Evolutionary conservation across 2,888 invertebrate genomes (phyloP).

Genomic region (Listrodromus nycthemerus): DNA sequence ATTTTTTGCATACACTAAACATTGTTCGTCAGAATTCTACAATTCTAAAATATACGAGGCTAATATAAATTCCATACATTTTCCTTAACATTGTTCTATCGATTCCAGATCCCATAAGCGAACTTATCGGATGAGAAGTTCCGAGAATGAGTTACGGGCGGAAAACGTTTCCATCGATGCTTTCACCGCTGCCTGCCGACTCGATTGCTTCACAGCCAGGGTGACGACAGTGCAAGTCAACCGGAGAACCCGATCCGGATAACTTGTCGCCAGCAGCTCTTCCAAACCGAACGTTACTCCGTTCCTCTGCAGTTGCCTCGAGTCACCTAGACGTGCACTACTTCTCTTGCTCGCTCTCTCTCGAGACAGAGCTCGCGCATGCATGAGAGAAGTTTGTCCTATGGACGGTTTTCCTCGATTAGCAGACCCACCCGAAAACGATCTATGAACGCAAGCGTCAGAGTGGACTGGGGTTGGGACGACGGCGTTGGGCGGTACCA

Average conservation of each 20-base stretch:
- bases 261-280: constrained; percentile 63
- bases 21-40: too few relatives aligned
- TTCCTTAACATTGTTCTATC: constrained; percentile 34
- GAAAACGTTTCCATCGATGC: constrained; percentile 54
- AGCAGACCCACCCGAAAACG: constrained; percentile 67
- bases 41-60: too few relatives aligned
- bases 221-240: constrained; percentile 58
- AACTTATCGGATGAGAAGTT: constrained; percentile 45
- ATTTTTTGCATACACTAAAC: too few relatives aligned
- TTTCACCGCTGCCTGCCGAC: constrained; percentile 26
- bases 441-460: constrained; percentile 76
- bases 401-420: constrained; percentile 55
- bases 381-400: constrained; percentile 46
- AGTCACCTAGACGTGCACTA: constrained; percentile 14
- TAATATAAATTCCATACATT: too few relatives aligned
- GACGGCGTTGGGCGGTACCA: constrained; percentile 19
- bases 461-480: not conserved
- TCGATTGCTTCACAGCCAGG: constrained; percentile 40
- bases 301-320: constrained; percentile 35
- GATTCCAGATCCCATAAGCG: constrained; percentile 65
- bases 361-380: constrained; percentile 15
- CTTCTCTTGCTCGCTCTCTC: constrained; percentile 8
- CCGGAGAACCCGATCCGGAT: constrained; percentile 60
- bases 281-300: constrained; percentile 47
- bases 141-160: constrained; percentile 26